phyloP scores from a whole-genome alignment of 2,888 invertebrate genomes.

The Vandiemenella viatica region DNA sequence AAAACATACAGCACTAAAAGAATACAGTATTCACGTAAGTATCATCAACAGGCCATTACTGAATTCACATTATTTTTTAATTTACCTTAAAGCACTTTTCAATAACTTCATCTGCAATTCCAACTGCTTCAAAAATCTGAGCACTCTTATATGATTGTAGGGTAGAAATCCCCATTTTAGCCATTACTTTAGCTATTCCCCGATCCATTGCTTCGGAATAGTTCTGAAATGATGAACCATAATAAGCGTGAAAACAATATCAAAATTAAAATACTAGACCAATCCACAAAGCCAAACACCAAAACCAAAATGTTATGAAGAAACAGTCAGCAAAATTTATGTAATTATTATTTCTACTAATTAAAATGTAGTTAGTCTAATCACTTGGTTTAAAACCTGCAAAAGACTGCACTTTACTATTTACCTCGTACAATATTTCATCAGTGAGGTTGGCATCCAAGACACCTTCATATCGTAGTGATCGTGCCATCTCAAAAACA shows the following conservation, averaged over 20 bases:
- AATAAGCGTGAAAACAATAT: no score
- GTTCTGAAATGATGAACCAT: conserved; percentile 31
- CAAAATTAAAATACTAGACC: no score
- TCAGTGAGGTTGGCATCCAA: conserved; percentile 63
- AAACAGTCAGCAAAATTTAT: conserved; percentile 1
- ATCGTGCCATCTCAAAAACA: conserved; percentile 82
- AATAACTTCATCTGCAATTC: conserved; percentile 79
- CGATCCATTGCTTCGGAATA: conserved; percentile 85
- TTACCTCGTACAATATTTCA: conserved; percentile 58
- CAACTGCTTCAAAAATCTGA: conserved; percentile 98
- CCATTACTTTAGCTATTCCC: conserved; percentile 89
- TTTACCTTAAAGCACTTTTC: conserved; percentile 79
- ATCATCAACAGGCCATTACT: not conserved
- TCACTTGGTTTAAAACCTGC: conserved; percentile 10
- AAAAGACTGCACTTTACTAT: no score
- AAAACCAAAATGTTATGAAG: no score
- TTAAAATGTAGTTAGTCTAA: not conserved
- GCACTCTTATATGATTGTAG: conserved; percentile 97
- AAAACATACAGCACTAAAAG: no score
- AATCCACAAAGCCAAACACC: no score
- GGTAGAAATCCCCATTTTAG: conserved; percentile 99
- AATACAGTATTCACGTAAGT: no score
- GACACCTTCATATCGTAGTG: conserved; percentile 72
- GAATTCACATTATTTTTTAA: conserved; percentile 19
- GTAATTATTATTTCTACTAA: not conserved